Conservation (phyloP, 2,113 vertebrate genomes). For the Butorides virescens region DNA sequence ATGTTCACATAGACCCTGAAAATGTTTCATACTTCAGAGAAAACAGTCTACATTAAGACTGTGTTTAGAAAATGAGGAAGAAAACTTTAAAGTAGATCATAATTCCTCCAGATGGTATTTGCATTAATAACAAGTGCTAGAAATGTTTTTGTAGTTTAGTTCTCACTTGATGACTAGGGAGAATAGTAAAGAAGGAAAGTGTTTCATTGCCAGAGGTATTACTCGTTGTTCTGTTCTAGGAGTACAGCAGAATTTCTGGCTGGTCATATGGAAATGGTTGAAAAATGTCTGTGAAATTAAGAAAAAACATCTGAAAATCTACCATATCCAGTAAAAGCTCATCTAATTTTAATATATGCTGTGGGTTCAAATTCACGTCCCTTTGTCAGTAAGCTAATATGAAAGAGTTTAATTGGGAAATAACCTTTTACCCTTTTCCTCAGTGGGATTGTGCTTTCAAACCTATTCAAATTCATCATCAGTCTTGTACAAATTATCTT, state of each 20-base stretch:
- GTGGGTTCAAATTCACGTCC: conserved; percentile 18
- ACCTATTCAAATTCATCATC: conserved; percentile 34
- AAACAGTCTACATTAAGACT: not conserved
- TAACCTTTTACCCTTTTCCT: conserved; percentile 15
- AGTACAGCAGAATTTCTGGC: not conserved
- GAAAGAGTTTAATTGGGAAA: conserved; percentile 36
- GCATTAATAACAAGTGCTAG: not conserved
- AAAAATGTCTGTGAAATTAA: conserved; percentile 17
- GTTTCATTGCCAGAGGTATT: conserved; percentile 8
- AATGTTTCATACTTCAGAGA: not conserved
- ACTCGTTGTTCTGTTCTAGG: not conserved
- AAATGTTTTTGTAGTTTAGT: not conserved
- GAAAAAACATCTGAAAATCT: conserved; percentile 22
- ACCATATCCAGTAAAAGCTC: not conserved
- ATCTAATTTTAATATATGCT: conserved; percentile 35
- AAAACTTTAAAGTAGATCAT: not conserved
- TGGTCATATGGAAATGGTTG: not conserved
- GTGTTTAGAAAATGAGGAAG: not conserved
- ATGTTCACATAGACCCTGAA: not conserved
- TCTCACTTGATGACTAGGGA: not conserved
- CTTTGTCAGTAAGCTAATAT: conserved; percentile 14
- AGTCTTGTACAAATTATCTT: conserved; percentile 30
- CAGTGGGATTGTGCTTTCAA: conserved; percentile 29
- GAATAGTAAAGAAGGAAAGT: not conserved
- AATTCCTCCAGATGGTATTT: not conserved